Conservation (phyloP, 2,888 invertebrate species). For the Eristalis tenax region DNA sequence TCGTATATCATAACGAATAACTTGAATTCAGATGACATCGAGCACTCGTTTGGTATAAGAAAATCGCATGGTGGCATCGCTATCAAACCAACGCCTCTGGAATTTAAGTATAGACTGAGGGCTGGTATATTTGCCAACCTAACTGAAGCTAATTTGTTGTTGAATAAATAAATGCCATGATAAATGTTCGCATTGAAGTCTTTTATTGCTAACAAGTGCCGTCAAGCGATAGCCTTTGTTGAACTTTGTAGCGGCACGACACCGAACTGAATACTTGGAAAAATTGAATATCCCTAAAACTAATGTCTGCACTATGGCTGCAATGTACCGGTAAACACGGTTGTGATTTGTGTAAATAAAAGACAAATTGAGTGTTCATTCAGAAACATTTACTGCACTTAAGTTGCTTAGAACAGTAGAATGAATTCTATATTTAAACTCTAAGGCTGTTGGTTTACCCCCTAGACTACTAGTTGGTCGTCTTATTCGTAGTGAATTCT, state of each 20-base stretch:
- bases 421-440: constrained; percentile 37
- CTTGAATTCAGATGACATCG: constrained; percentile 32
- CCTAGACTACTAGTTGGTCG: neutral
- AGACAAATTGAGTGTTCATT: neutral
- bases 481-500: constrained; percentile 3
- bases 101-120: constrained; percentile 25
- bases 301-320: too few species aligned
- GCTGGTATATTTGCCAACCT: constrained; percentile 28
- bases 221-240: too few species aligned
- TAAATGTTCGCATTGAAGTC: too few species aligned
- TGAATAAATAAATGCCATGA: neutral
- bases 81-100: constrained; percentile 8
- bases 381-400: neutral
- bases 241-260: too few species aligned
- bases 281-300: too few species aligned
- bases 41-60: constrained; percentile 29
- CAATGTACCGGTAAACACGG: too few species aligned
- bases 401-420: neutral
- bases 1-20: constrained; percentile 31
- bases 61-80: constrained; percentile 21
- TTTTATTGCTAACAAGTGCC: too few species aligned
- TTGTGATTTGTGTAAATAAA: neutral
- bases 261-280: too few species aligned
- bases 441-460: constrained; percentile 22
- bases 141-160: neutral